These are phyloP conservation scores for Cairina moschata DNA, from an alignment of 2,113 vertebrate genomes.

Conservation along the genomic window DNA sequence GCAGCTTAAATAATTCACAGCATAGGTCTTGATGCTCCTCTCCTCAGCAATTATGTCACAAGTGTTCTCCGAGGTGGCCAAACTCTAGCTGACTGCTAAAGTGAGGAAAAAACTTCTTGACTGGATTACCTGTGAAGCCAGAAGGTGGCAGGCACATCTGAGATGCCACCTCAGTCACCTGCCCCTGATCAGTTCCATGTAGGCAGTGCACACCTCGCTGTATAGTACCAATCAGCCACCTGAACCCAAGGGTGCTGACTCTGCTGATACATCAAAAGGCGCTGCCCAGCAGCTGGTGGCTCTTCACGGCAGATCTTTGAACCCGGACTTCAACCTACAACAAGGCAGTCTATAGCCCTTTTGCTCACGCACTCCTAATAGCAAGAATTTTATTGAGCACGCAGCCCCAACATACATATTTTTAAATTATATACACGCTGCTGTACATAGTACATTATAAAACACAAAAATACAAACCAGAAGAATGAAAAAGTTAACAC, in stretches of 20 bases:
- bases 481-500: background rate
- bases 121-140: background rate
- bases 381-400: background rate
- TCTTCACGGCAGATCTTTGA: background rate
- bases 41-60: background rate
- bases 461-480: background rate
- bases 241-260: background rate
- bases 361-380: background rate
- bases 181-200: fast-evolving
- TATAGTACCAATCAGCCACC: no score
- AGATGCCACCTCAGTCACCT: background rate
- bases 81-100: background rate
- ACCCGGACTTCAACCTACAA: background rate
- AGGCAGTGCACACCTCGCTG: background rate
- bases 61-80: background rate
- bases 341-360: background rate
- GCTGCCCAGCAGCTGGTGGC: background rate
- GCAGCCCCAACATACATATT: background rate
- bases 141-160: background rate
- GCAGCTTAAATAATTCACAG: background rate
- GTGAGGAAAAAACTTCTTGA: background rate
- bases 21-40: background rate
- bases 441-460: background rate
- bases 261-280: background rate
- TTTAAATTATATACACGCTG: background rate